These are phyloP conservation scores for Bombus difficillimus DNA, from an alignment of 1,140 invertebrate genomes.

Conservation along the genomic window DNA sequence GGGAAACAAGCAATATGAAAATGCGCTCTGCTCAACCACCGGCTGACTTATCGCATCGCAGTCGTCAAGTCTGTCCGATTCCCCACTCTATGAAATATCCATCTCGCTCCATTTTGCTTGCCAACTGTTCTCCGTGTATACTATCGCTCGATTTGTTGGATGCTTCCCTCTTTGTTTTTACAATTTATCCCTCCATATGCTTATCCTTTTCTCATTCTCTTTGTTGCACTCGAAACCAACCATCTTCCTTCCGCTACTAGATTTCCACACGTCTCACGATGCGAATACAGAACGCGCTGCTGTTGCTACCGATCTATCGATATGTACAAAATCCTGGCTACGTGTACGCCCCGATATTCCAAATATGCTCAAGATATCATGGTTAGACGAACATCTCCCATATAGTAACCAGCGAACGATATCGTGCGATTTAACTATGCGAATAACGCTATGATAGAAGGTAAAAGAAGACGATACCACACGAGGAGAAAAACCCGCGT, in stretches of 20 bases:
- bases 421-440: neutral
- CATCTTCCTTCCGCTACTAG: conserved; percentile 44
- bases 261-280: conserved; percentile 38
- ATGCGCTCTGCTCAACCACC: conserved; percentile 67
- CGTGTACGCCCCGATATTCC: conserved; percentile 13
- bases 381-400: neutral
- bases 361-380: conserved; percentile 28
- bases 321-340: conserved; percentile 59
- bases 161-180: conserved; percentile 28
- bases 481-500: neutral
- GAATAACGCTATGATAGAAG: neutral
- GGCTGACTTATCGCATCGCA: conserved; percentile 65
- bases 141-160: conserved; percentile 30
- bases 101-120: conserved; percentile 57
- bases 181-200: conserved; percentile 12
- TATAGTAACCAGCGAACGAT: no score
- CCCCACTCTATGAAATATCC: conserved; percentile 58
- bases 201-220: conserved; percentile 14
- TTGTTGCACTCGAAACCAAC: neutral
- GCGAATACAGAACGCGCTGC: conserved; percentile 19
- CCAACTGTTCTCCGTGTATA: conserved; percentile 28
- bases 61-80: conserved; percentile 63
- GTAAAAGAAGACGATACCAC: no score
- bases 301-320: conserved; percentile 21
- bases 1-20: conserved; percentile 64